Conservation (phyloP, 2,888 invertebrate species). For the Chrysina gloriosa region DNA sequence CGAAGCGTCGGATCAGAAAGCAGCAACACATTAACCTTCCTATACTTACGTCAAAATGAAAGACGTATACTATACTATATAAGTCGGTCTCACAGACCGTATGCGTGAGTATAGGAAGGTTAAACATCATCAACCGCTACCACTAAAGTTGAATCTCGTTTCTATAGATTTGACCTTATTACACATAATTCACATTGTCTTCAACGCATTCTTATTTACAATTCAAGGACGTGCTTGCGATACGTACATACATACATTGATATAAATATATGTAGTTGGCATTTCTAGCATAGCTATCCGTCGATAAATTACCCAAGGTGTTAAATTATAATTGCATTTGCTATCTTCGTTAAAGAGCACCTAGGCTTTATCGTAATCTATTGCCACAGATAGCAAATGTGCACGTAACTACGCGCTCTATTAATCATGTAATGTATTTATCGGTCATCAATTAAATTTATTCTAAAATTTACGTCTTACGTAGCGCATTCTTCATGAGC, state of each 20-base stretch:
- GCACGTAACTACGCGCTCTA: conserved; percentile 26
- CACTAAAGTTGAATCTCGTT: too few species aligned
- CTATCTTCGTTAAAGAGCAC: not conserved
- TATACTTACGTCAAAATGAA: too few species aligned
- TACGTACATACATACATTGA: not conserved
- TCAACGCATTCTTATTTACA: not conserved
- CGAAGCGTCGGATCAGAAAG: too few species aligned
- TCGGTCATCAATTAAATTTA: conserved; percentile 33
- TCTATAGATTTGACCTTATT: too few species aligned
- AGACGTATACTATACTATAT: too few species aligned
- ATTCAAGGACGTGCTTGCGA: not conserved
- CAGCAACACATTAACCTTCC: too few species aligned
- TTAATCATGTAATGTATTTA: conserved; percentile 33
- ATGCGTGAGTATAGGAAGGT: too few species aligned
- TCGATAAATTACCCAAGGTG: conserved; percentile 17
- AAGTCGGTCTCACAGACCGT: too few species aligned
- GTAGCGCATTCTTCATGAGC: not conserved
- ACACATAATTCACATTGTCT: too few species aligned
- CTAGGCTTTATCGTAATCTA: conserved; percentile 27
- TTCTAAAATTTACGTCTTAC: not conserved
- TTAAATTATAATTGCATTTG: conserved; percentile 18
- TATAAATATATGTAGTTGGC: not conserved
- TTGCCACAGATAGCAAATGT: conserved; percentile 28
- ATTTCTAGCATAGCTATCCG: conserved; percentile 7
- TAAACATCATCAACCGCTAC: too few species aligned